Percentiles rank a stretch among this genome's conserved stretches.
phyloP scores from a whole-genome alignment of 2,113 vertebrate species.

The Benthochromis sp. region DNA sequence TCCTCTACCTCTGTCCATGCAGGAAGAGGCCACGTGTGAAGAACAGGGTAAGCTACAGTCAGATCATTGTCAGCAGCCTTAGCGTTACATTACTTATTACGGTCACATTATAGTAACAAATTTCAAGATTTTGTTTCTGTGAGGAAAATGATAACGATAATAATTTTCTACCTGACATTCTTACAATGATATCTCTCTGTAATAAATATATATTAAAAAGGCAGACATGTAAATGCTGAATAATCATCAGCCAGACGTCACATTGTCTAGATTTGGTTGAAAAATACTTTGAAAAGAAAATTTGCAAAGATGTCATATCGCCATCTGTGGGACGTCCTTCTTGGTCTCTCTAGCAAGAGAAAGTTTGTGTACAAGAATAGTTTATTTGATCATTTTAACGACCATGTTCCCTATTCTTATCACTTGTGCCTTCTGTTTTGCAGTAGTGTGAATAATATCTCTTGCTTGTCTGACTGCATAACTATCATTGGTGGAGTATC shows the following conservation, averaged over 20 bases:
- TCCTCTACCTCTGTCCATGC: constrained; percentile 72
- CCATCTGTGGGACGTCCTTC: accelerated
- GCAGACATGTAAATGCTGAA: neutral
- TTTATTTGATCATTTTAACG: neutral
- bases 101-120: neutral
- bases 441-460: neutral
- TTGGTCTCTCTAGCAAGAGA: neutral
- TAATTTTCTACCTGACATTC: neutral
- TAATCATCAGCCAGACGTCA: neutral
- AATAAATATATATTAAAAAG: neutral
- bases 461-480: neutral
- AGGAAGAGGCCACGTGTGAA: constrained; percentile 23
- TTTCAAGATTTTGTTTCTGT: accelerated
- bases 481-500: neutral
- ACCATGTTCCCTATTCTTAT: neutral
- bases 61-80: neutral
- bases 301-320: neutral
- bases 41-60: constrained; percentile 33
- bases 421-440: neutral
- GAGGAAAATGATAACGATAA: neutral
- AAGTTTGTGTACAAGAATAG: neutral
- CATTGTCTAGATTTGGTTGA: neutral
- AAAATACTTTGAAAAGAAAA: neutral
- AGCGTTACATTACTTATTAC: neutral
- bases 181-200: neutral